phyloP scores from a whole-genome alignment of 2,888 invertebrate genomes.

The Microctonus brassicae region DNA sequence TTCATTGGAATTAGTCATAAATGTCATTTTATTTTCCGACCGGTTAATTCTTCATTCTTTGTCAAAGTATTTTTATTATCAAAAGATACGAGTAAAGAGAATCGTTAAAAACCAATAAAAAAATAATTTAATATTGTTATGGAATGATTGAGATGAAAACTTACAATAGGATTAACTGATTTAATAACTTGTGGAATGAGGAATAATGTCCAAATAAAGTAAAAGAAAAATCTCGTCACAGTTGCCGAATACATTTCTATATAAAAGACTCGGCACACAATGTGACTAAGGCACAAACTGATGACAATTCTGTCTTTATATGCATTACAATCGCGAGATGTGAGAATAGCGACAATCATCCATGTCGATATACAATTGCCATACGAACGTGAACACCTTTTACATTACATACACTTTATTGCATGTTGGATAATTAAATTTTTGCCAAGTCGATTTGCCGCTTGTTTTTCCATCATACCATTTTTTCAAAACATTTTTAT shows the following conservation, averaged over 20 bases:
- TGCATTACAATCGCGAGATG: not conserved
- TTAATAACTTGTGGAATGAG: conserved; percentile 9
- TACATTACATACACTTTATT: conserved; percentile 8
- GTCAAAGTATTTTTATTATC: conserved; percentile 6
- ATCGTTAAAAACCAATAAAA: not conserved
- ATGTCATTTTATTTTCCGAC: not conserved
- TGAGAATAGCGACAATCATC: not conserved
- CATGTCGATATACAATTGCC: not conserved
- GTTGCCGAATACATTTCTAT: not conserved
- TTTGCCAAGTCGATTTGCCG: conserved; percentile 3
- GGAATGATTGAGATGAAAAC: not conserved
- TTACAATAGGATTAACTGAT: not conserved
- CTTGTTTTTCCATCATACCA: conserved; percentile 14
- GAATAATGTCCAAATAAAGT: conserved; percentile 7
- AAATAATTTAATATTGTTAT: not conserved
- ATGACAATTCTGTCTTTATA: conserved; percentile 19
- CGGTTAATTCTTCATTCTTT: not conserved
- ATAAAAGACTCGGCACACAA: not conserved
- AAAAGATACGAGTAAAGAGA: not conserved
- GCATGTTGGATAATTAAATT: conserved; percentile 14
- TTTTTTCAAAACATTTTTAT: conserved; percentile 3
- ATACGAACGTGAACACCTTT: not conserved
- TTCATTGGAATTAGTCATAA: conserved; percentile 18
- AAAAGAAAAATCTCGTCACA: conserved; percentile 6
- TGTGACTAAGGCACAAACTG: conserved; percentile 1